These are phyloP conservation scores for Orientallactaga sibirica DNA, from an alignment of 2,797 vertebrate genomes.

Conservation along the genomic window DNA sequence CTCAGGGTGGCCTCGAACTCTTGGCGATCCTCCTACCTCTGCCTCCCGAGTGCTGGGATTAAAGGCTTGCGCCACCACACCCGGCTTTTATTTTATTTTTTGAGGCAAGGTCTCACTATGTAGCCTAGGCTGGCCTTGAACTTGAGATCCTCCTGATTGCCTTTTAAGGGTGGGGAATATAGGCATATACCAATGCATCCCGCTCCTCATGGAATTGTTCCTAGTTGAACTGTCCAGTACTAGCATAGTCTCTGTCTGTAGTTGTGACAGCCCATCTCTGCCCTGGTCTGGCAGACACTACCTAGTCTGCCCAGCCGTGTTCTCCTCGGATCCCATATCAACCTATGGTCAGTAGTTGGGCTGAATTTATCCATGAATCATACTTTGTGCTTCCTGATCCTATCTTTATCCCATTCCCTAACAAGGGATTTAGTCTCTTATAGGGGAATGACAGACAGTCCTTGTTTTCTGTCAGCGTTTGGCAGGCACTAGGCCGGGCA, in stretches of 20 bases:
- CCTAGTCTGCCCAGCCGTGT: not conserved
- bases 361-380: not conserved
- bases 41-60: not conserved
- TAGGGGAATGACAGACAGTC: not conserved
- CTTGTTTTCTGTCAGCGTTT: not conserved
- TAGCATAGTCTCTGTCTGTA: not conserved
- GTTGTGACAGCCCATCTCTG: not conserved
- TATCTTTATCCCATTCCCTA: not conserved
- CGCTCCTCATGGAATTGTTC: conserved; percentile 18
- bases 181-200: not conserved
- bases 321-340: not conserved
- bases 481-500: not conserved
- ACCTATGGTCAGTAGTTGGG: not conserved
- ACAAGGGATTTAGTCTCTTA: not conserved
- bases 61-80: too few species aligned
- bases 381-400: not conserved
- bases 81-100: not conserved
- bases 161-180: not conserved
- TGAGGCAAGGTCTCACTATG: not conserved
- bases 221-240: not conserved
- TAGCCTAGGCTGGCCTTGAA: not conserved
- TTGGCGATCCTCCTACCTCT: not conserved
- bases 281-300: not conserved
- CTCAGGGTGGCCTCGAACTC: not conserved
- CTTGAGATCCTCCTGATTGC: not conserved